Evolutionary conservation across 2,113 vertebrate genomes (phyloP), one percentile per base, ranked within the genome.

Genomic region (Xenus cinereus): DNA sequence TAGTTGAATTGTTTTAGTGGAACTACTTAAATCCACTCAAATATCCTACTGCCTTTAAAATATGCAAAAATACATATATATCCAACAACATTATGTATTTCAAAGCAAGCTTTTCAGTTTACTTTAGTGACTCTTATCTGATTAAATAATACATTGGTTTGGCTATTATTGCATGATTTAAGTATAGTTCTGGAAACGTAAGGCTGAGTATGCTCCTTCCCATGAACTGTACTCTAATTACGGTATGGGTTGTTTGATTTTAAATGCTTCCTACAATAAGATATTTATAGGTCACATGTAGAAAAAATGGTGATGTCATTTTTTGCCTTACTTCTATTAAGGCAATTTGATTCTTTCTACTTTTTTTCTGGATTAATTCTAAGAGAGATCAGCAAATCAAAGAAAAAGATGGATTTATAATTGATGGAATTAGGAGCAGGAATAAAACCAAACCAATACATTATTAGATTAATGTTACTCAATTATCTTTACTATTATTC

Each of bases 21-120:
- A 78, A 82, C 76, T 62, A 64, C 78, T 97, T 93, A 94, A 94
- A 96, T 89, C 35, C 43, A 83, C 35, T 66, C 79, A 94, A 94
- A 94, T 91, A 60, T 95, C 57, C 17, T 86, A 93, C 57, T 7
- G 21, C 62, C 48, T 90, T 22, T 90, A 95, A 97, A 97, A 86
- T 89, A 95, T 39, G 37, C 75, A 77, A 75, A 95, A 94, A 87
- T 69, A 20, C 43, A n/a, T 84, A 27, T 64, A 67, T 79, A 82
- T 56, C 96, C 89, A 86, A 4, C 8, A 54, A 81, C 78, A 53
- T 26, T 91, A 75, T 74, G 15, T 91, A 79, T 60, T 92, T 96
- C 84, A 91, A 74, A 48, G 41, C 53, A 89, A 91, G 50, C 12
- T 35, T 91, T 94, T 41, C 72, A 77, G 50, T 91, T 96, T 93